phyloP scores from a whole-genome alignment of 2,113 vertebrate genomes.

The Heptranchias perlo region DNA sequence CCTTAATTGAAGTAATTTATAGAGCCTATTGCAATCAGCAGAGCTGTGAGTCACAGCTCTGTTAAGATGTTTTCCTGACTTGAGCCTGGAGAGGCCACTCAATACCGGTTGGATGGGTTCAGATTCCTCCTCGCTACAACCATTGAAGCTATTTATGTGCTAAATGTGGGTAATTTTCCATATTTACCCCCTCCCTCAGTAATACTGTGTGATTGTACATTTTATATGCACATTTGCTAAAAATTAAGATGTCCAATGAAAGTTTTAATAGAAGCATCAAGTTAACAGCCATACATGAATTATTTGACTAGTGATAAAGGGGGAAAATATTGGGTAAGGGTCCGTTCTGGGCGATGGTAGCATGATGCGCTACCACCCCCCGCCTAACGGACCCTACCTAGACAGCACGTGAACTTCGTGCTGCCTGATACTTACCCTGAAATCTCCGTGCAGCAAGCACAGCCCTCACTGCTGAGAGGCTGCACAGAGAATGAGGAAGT shows the following conservation, averaged over 20 bases:
- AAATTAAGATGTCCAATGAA: background rate
- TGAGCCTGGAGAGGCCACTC: slow-evolving; percentile 15
- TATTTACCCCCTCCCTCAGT: background rate
- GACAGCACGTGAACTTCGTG: too few species aligned
- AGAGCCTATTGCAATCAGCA: background rate
- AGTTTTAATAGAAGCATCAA: background rate
- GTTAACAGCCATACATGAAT: background rate
- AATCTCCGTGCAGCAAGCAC: too few species aligned
- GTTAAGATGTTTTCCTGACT: background rate
- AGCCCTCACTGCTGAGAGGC: too few species aligned
- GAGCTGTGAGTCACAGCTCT: background rate
- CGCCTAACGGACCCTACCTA: too few species aligned
- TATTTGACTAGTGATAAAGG: too few species aligned
- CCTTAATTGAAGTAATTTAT: background rate
- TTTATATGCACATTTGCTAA: background rate
- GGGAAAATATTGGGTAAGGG: too few species aligned
- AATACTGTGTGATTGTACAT: background rate
- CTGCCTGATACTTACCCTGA: too few species aligned
- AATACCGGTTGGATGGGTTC: background rate
- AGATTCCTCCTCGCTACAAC: background rate
- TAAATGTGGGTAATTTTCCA: background rate
- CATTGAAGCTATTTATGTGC: background rate
- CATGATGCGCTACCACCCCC: too few species aligned
- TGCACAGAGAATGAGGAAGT: too few species aligned
- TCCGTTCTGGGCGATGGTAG: too few species aligned